phyloP scores from a whole-genome alignment of 1,140 invertebrate genomes.

The Uloborus diversus region DNA sequence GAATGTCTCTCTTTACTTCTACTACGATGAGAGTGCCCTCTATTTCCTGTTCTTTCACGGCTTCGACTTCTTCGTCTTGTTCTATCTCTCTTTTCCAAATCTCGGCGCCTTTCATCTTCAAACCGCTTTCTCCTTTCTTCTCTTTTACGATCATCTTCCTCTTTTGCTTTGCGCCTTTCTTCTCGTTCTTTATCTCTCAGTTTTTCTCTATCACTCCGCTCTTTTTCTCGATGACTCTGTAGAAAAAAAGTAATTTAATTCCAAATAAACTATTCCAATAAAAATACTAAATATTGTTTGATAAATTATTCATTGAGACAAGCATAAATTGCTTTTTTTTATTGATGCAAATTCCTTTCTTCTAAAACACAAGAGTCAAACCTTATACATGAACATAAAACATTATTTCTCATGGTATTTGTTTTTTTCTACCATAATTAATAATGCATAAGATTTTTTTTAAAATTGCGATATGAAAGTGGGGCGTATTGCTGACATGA shows the following conservation, averaged over 20 bases:
- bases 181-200: slow-evolving; percentile 62
- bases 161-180: slow-evolving; percentile 58
- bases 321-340: no score
- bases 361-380: no score
- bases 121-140: slow-evolving; percentile 60
- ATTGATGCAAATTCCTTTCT: no score
- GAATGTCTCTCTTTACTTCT: slow-evolving; percentile 42
- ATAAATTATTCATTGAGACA: no score
- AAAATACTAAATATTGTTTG: no score
- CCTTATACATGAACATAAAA: no score
- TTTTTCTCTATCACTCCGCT: slow-evolving; percentile 63
- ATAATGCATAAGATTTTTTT: no score
- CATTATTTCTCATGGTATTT: neutral
- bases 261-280: neutral
- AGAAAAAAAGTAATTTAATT: slow-evolving; percentile 2
- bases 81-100: slow-evolving; percentile 24
- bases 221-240: slow-evolving; percentile 57
- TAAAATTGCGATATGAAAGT: no score
- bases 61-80: slow-evolving; percentile 38
- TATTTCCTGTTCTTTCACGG: slow-evolving; percentile 19
- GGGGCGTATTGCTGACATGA: no score
- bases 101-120: slow-evolving; percentile 23
- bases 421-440: neutral
- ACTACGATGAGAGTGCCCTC: slow-evolving; percentile 25
- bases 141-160: slow-evolving; percentile 45